Conservation (phyloP, 2,797 vertebrate genomes). For the Cygnus olor region DNA sequence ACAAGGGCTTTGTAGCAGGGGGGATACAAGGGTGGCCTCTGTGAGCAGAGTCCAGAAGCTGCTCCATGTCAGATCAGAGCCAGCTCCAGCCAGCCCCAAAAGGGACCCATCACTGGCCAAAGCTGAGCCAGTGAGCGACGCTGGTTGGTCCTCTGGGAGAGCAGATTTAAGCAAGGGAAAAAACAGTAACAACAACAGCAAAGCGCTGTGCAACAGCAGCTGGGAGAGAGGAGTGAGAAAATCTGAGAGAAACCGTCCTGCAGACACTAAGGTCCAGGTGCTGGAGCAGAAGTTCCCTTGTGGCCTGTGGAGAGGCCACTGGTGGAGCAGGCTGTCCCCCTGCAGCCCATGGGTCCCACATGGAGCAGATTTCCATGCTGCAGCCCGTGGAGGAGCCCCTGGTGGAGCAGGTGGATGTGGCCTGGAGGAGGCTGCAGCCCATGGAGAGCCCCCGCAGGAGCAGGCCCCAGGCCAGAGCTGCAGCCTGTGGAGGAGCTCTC, state of each 20-base stretch:
- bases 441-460: too few relatives aligned
- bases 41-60: too few relatives aligned
- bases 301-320: background rate
- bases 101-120: background rate
- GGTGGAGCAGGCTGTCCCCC: background rate
- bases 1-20: background rate
- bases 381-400: too few relatives aligned
- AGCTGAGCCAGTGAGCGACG: background rate
- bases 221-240: too few relatives aligned
- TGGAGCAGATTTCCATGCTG: background rate
- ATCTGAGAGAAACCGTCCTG: background rate
- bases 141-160: background rate
- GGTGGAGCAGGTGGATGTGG: too few relatives aligned
- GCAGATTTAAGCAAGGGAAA: background rate
- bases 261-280: background rate
- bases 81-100: background rate
- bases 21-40: too few relatives aligned
- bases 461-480: too few relatives aligned
- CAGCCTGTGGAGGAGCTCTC: too few relatives aligned
- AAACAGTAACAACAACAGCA: too few relatives aligned
- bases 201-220: background rate
- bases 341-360: background rate
- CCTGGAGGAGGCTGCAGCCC: too few relatives aligned
- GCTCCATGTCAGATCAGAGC: background rate
- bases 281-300: background rate